Conservation (phyloP, 1,140 invertebrate species). For the Diabrotica undecimpunctata region DNA sequence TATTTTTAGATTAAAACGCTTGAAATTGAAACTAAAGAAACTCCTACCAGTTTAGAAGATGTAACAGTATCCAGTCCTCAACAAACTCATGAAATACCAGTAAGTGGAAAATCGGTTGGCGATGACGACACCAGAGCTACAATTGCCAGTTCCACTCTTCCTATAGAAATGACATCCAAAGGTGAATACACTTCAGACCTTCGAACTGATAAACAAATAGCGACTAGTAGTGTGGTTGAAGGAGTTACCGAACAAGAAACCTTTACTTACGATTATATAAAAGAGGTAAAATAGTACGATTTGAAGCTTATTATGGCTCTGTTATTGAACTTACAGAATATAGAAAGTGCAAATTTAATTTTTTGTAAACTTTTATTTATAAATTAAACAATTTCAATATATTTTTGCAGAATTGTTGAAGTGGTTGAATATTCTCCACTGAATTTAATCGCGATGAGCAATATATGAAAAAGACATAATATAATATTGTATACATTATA, state of each 20-base stretch:
- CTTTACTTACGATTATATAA: not conserved
- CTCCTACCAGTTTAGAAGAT: not conserved
- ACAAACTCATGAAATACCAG: not conserved
- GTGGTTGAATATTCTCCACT: too few species aligned
- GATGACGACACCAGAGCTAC: constrained; percentile 1
- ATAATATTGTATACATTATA: too few species aligned
- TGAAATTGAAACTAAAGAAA: not conserved
- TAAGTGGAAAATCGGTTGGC: not conserved
- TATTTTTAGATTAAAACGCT: not conserved
- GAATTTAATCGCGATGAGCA: too few species aligned
- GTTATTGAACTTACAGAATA: too few species aligned
- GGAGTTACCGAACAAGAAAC: not conserved
- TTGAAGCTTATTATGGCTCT: too few species aligned
- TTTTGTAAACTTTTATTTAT: too few species aligned
- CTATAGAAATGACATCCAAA: not conserved
- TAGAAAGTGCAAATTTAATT: too few species aligned
- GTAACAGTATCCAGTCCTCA: not conserved
- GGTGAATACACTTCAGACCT: not conserved
- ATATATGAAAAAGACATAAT: too few species aligned
- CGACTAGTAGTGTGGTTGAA: not conserved
- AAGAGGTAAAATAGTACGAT: not conserved
- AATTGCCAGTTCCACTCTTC: not conserved
- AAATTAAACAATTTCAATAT: too few species aligned
- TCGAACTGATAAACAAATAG: not conserved
- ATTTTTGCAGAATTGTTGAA: too few species aligned